Evolutionary conservation across 2,888 invertebrate genomes (phyloP), one percentile per base, ranked within the genome.

Genomic region (Temnothorax ravouxi): DNA sequence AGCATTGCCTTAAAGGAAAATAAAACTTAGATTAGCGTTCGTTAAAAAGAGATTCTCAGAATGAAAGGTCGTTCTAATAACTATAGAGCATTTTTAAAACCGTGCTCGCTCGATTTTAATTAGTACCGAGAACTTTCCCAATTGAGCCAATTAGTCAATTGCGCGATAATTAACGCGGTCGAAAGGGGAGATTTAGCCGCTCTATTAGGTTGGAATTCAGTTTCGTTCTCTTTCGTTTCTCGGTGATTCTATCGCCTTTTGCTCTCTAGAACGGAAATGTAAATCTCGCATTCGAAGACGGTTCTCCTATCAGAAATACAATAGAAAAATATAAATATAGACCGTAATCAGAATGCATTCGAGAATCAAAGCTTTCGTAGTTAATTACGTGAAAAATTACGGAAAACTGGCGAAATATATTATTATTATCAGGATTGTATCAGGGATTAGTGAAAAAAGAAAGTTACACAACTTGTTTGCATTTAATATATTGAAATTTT

Each of bases 401-500:
- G 3, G 9, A 41, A 52, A 11, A 41, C 0, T 38, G 8, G 3
- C n/a, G 15, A 41, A 29, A 41, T 25, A 1, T 13, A 56, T 56
- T 3, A 52, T 18, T n/a, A 50, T 52, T 44, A 44, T 29, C 5
- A 15, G 18, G n/a, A 74, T 6, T 56, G 5, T 18, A 25, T 67
- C 3, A 52, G 18, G 52, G 41, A 25, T 18, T 13, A 8, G 4
- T 29, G 29, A 29, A 29, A 29, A 47, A 41, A 79, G 82, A 76
- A 29, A 76, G 66, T n/a, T 18, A 76, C 25, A 18, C 41, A 59
- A 21, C 44, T 44, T 9, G 21, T 11, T 75, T 83, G 89, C 69
- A 83, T 90, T 88, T 93, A 92, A 93, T 93, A 92, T 93, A 93
- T 89, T 92, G 91, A 93, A 93, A 92, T 93, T 94, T 94, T 93